Conservation (phyloP, 2,888 invertebrate species). For the Hylaea fasciaria region DNA sequence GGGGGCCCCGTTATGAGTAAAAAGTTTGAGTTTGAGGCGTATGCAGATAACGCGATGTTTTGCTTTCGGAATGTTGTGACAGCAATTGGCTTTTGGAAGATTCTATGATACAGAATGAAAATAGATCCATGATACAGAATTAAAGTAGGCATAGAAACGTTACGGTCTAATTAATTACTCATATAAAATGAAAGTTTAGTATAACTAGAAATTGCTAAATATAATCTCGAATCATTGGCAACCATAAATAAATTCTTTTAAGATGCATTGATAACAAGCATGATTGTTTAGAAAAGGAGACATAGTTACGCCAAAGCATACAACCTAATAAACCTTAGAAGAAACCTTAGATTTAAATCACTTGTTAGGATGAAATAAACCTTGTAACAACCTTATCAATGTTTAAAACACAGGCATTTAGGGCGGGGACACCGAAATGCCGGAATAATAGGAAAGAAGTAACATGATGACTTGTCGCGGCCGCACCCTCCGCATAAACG, state of each 20-base stretch:
- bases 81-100: slow-evolving; percentile 35
- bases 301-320: neutral
- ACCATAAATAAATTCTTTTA: too few relatives aligned
- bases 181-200: neutral
- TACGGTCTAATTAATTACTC: neutral
- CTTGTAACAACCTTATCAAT: slow-evolving; percentile 59
- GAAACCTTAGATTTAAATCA: slow-evolving; percentile 1
- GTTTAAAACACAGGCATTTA: slow-evolving; percentile 64
- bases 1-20: slow-evolving; percentile 78
- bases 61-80: slow-evolving; percentile 41
- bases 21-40: slow-evolving; percentile 69
- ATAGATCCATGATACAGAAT: slow-evolving; percentile 19
- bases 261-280: too few relatives aligned
- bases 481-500: slow-evolving; percentile 82
- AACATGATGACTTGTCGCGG: slow-evolving; percentile 83
- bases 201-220: neutral
- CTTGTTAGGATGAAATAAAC: slow-evolving; percentile 30
- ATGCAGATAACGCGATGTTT: slow-evolving; percentile 71
- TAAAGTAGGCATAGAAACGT: neutral
- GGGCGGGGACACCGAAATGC: slow-evolving; percentile 64
- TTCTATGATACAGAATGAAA: slow-evolving; percentile 20
- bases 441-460: slow-evolving; percentile 82
- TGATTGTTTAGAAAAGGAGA: too few relatives aligned
- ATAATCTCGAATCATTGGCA: too few relatives aligned
- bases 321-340: neutral